Base-by-base conservation (phyloP, 2,113 vertebrate species). In the Scalopus aquaticus region DNA sequence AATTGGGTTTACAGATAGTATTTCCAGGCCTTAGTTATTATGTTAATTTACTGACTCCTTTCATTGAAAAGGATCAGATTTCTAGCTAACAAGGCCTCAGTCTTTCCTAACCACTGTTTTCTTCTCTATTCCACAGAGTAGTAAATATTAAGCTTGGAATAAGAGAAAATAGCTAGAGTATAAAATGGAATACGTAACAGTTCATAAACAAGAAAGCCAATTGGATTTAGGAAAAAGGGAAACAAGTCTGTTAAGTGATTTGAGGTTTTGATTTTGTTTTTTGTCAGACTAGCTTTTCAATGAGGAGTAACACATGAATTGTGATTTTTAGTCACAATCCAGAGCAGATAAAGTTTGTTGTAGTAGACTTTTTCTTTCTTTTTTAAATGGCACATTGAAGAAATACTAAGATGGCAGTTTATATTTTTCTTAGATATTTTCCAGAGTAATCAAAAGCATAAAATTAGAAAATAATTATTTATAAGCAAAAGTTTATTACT, bases 31-130 rank as follows among this genome's bases (percentile, higher is more conserved):
- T 49, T 96, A 94, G 94, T 97, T 77, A 90, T 97, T 0, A 0
- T 97, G 80, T 97, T 97, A 95, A 62, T 82, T 98, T 83, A 86
- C 90, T 97, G 72, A 19, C 88, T 97, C 93, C 81, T 97, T 97
- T 96, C 97, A 97, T 95, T 98, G 96, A 73, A 91, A 95, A 96
- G 96, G 98, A 98, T 98, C 98, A 94, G 9, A 39, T 98, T 98
- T 97, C 97, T 97, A 78, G 96, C 96, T 97, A 97, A 95, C 96
- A 97, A 97, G 96, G 96, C 97, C 94, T 37, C 91, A 97, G 93
- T 90, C 92, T 94, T 94, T 73, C 93, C 93, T 96, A 97, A 95
- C 94, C 98, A 97, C 93, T 97, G 28, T 28, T 94, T 96, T 95
- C 84, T 76, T 83, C 9, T 13, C 64, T 91, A 78, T 58, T 26